Evolutionary conservation across 1,140 invertebrate genomes (phyloP).

Genomic region (Lordiphosa mommai): DNA sequence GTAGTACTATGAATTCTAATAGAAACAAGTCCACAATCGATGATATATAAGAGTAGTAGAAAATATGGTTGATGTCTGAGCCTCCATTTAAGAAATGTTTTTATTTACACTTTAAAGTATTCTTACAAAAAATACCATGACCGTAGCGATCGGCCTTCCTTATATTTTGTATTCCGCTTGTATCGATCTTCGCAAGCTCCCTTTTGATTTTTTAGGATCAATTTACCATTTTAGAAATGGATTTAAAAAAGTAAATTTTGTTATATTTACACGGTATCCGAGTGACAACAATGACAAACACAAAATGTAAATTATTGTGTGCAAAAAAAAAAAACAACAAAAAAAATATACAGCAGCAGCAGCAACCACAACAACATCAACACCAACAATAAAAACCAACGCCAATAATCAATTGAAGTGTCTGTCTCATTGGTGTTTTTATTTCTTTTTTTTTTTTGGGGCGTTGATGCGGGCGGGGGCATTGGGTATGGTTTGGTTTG

Average conservation of each 20-base stretch:
- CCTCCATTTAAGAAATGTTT: too few relatives aligned
- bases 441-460: slow-evolving; percentile 10
- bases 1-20: too few relatives aligned
- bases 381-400: slow-evolving; percentile 26
- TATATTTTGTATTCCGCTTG: too few relatives aligned
- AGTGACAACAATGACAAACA: slow-evolving; percentile 25
- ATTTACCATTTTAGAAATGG: too few relatives aligned
- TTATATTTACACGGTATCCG: slow-evolving; percentile 12
- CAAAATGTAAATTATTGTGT: slow-evolving; percentile 65
- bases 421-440: slow-evolving; percentile 44
- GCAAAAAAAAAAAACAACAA: slow-evolving; percentile 30
- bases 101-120: too few relatives aligned
- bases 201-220: too few relatives aligned
- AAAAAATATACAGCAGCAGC: slow-evolving; percentile 13
- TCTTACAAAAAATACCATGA: too few relatives aligned
- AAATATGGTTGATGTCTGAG: too few relatives aligned
- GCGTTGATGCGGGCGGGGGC: slow-evolving; percentile 9
- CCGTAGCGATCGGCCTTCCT: too few relatives aligned
- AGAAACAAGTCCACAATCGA: too few relatives aligned
- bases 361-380: slow-evolving; percentile 24
- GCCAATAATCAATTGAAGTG: slow-evolving; percentile 74
- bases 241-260: not conserved
- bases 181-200: too few relatives aligned
- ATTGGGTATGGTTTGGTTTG: slow-evolving; percentile 22
- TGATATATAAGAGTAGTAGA: too few relatives aligned